Conservation (phyloP, 2,888 invertebrate genomes). For the Xestobium rufovillosum region DNA sequence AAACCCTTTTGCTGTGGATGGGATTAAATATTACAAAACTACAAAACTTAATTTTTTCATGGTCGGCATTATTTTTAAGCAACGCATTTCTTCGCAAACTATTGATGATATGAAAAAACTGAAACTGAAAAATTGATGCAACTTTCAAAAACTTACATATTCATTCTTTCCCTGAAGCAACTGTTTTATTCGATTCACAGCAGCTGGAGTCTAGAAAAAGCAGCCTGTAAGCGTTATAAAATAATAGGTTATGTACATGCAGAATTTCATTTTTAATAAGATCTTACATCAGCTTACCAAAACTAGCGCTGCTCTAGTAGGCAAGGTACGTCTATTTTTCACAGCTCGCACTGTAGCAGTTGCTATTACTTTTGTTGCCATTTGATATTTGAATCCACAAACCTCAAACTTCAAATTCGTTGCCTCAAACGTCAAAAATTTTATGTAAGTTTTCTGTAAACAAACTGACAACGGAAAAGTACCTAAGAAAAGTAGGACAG, state of each 20-base stretch:
- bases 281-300: constrained; percentile 42
- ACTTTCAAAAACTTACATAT: constrained; percentile 47
- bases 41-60: no score
- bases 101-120: no score
- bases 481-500: not conserved
- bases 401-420: not conserved
- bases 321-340: constrained; percentile 66
- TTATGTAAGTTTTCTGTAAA: no score
- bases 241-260: constrained; percentile 3
- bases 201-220: constrained; percentile 64
- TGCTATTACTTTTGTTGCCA: constrained; percentile 73
- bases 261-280: constrained; percentile 12
- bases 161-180: constrained; percentile 70
- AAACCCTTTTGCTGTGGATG: no score
- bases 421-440: constrained; percentile 2
- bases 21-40: no score
- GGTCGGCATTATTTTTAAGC: no score
- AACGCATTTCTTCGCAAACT: no score
- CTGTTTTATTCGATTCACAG: constrained; percentile 76
- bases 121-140: not conserved
- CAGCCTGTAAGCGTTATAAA: constrained; percentile 21
- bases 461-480: not conserved
- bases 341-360: constrained; percentile 86
- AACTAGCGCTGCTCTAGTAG: constrained; percentile 78
- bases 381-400: no score